Evolutionary conservation across 2,113 vertebrate genomes (phyloP).

Genomic region (Laterallus jamaicensis): DNA sequence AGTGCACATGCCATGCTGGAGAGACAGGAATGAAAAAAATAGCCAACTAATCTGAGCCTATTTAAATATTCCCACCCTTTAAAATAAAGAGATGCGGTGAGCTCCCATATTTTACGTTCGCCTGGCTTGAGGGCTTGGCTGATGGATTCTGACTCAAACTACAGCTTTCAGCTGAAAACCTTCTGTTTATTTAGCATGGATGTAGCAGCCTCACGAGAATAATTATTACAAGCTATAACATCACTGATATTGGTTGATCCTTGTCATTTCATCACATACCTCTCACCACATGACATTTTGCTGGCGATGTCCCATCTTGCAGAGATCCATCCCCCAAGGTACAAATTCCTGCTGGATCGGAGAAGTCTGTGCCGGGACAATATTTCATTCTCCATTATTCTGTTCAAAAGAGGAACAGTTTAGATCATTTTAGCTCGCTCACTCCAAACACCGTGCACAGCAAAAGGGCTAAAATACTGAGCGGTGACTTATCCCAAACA

Average conservation of each 20-base stretch:
- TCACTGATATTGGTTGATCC: background rate
- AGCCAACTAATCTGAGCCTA: background rate
- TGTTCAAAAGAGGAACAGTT: background rate
- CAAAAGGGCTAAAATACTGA: background rate
- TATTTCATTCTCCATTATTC: background rate
- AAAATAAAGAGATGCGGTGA: background rate
- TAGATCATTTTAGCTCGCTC: background rate
- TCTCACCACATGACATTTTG: background rate
- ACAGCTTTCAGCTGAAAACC: background rate
- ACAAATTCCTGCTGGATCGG: background rate
- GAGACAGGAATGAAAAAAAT: background rate
- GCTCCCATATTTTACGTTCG: background rate
- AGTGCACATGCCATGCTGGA: background rate
- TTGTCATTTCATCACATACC: background rate
- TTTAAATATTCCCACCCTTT: background rate
- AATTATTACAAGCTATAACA: background rate
- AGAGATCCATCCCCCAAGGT: background rate
- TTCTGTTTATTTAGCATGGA: background rate
- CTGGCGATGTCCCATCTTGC: background rate
- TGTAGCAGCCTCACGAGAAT: background rate
- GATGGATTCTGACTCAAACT: background rate
- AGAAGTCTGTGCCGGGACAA: background rate
- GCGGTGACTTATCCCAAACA: background rate
- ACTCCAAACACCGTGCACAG: background rate
- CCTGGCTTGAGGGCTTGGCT: background rate